Base-by-base conservation (phyloP, 2,888 invertebrate genomes). In the Lasioglossum figueresi region DNA sequence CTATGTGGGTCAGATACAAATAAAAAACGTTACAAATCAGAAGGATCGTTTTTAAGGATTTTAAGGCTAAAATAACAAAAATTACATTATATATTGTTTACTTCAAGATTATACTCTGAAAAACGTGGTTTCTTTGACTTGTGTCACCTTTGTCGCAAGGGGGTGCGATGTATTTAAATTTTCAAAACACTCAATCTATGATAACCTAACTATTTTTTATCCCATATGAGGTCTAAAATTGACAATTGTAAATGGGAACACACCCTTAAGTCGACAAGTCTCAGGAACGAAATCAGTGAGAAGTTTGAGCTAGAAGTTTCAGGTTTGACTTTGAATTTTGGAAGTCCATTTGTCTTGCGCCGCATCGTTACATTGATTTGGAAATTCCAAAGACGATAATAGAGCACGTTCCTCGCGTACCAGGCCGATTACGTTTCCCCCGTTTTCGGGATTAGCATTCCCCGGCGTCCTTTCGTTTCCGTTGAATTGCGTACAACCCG, bases 361-460 rank as follows among this genome's bases (percentile, higher is more conserved):
- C 52, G 23, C 23, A 52, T 23, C 52, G 23, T 52, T 52, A 52
- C 52, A 52, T 23, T 6, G 23, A 56, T 68, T 71, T 34, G 27
- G 72, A 16, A 66, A 76, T 63, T 75, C 80, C 59, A 23, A 19
- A 72, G 37, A 27, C 76, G 76, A 73, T 83, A 81, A 76, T 81
- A 40, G 72, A 76, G 2, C 72, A 71, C 80, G 75, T 76, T 80
- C 75, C 80, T 48, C 23, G 71, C 71, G 66, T 45, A 45, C 40
- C 31, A 40, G 5, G 74, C 19, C 34, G 72, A 45, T 40, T 34
- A 48, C 27, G 59, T 14, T 23, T 34, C 37, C 43, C 27, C 40
- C 8, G 56, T 63, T 77, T 84, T 72, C 77, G n/a, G 45, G 71
- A 80, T 84, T 80, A 78, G 63, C 75, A 78, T 78, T 48, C 77